Percentiles rank a stretch among this genome's conserved stretches.
phyloP scores from a whole-genome alignment of 2,888 invertebrate species.

The Notodonta dromedarius region DNA sequence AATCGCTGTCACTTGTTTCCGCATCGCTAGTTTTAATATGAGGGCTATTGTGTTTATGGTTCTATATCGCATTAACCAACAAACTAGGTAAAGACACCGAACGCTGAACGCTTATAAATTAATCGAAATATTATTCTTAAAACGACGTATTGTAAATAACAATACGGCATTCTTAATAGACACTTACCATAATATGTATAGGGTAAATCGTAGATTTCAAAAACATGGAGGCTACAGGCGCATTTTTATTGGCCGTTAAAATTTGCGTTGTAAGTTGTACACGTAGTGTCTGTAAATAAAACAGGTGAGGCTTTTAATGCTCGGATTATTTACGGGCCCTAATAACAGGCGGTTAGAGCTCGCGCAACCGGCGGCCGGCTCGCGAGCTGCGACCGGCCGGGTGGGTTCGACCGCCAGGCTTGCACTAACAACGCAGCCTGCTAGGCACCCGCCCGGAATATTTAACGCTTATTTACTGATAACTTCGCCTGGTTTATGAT shows the following conservation, averaged over 20 bases:
- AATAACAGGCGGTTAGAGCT: conserved; percentile 11
- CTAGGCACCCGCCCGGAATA: conserved; percentile 8
- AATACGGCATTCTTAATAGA: too few species aligned
- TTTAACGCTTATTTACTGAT: conserved; percentile 9
- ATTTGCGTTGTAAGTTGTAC: conserved; percentile 8
- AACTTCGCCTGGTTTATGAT: conserved; percentile 6
- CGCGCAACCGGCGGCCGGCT: background rate
- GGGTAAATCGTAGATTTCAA: background rate
- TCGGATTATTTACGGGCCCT: conserved; percentile 20
- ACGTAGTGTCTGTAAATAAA: conserved; percentile 15
- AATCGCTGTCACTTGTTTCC: background rate
- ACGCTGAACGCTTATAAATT: too few species aligned
- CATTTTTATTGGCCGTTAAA: background rate
- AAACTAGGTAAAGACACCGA: too few species aligned
- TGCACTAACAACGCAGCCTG: conserved; percentile 1
- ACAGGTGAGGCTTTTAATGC: conserved; percentile 15
- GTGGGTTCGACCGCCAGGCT: background rate
- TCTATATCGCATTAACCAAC: too few species aligned
- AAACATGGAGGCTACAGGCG: background rate
- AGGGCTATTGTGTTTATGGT: too few species aligned
- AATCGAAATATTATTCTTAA: too few species aligned
- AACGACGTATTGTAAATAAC: too few species aligned
- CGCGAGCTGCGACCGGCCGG: background rate
- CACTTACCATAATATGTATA: too few species aligned
- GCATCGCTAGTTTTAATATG: background rate